A percentile compares a stretch with the other conserved stretches of the same genome.
Evolutionary conservation across 2,113 vertebrate genomes (phyloP).

Genomic region (Progne subis): DNA sequence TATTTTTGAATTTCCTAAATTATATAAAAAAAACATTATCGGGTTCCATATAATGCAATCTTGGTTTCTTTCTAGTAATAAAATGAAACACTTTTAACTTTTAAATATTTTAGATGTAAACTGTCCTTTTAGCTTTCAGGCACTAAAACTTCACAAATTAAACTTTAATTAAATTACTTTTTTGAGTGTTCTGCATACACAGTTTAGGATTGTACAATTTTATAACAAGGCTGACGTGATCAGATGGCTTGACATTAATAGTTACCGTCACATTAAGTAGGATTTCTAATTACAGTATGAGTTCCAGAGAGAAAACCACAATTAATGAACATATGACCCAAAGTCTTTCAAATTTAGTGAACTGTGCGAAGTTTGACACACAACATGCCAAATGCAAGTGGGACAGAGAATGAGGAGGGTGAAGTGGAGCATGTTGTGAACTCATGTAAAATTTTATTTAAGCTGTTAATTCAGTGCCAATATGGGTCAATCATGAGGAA

Average conservation of each 20-base stretch:
- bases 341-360: slow-evolving; percentile 49
- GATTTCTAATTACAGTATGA: slow-evolving; percentile 51
- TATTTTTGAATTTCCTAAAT: background rate
- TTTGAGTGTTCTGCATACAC: slow-evolving; percentile 55
- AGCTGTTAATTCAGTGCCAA: background rate
- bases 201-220: slow-evolving; percentile 52
- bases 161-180: slow-evolving; percentile 64
- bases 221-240: slow-evolving; percentile 30
- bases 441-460: background rate
- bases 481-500: background rate
- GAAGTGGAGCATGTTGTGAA: background rate
- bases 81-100: background rate
- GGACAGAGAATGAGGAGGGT: background rate
- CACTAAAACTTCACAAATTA: slow-evolving; percentile 41
- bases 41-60: background rate
- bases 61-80: background rate
- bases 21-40: background rate
- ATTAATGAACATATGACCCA: slow-evolving; percentile 38
- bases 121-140: slow-evolving; percentile 5
- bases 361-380: background rate
- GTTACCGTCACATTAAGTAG: slow-evolving; percentile 53
- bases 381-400: background rate
- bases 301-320: slow-evolving; percentile 57
- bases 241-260: slow-evolving; percentile 38
- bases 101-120: background rate